Evolutionary conservation across 1,140 invertebrate genomes (phyloP), one percentile per base, ranked within the genome.

Genomic region (Nephotettix cincticeps): DNA sequence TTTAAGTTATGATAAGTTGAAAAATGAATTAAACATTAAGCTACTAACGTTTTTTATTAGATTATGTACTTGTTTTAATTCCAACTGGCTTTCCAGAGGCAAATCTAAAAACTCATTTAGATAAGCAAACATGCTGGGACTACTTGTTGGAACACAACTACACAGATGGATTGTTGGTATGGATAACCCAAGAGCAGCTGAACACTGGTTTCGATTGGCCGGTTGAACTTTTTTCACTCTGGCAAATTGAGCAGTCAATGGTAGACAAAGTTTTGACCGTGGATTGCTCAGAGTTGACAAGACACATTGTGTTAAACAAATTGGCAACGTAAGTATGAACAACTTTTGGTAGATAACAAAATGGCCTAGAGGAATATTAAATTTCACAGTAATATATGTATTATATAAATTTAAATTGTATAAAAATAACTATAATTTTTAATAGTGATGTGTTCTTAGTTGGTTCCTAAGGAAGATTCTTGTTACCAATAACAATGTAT

Each of bases 91-190:
- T 61, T 61, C 11, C 56, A 61, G 56, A 61, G 25, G 4, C 21
- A 25, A 27, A 14, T 2, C 56, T 61, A 1, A 25, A 27, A 29
- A 11, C 6, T 61, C 9, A 61, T 9, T 23, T 61, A 25, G 56
- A 61, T 11, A 29, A 28, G n/a, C 6, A 61, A 6, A n/a, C 25
- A 6, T 27, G 21, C 28, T 61, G 56, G 56, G 56, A 61, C 4
- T 61, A 61, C 27, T n/a, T 61, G 9, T 25, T 61, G 25, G 23
- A 28, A n/a, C 56, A 61, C 56, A 61, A 61, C 25, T 27, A 61
- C 25, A 61, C 13, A 14, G 56, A 61, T 21, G 56, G 56, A 25
- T 3, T 61, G 6, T 25, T 61, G 6, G 27, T 25, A 27, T 61
- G 56, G 56, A 6, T 61, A 4, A 6, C 13, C 47, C 17, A 6